phyloP scores from a whole-genome alignment of 2,797 vertebrate species.

The Eupleurogrammus muticus region DNA sequence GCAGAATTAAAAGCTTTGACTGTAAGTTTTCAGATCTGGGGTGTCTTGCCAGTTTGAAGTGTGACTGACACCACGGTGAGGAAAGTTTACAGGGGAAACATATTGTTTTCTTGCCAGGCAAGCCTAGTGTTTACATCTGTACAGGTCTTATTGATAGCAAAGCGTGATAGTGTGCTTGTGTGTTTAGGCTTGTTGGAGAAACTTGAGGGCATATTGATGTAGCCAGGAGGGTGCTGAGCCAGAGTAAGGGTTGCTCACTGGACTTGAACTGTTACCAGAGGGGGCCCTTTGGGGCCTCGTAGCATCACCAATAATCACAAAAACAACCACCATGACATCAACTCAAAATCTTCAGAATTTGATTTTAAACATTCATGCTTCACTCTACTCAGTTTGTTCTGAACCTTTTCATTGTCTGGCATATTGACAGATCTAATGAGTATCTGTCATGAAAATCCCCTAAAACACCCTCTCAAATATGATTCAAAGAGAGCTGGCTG shows the following conservation, averaged over 20 bases:
- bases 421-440: slow-evolving; percentile 22
- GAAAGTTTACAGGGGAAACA: slow-evolving; percentile 74
- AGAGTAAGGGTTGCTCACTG: slow-evolving; percentile 72
- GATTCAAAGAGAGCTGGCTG: not conserved
- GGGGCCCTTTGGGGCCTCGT: slow-evolving; percentile 53
- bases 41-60: slow-evolving; percentile 79
- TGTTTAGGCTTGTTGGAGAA: slow-evolving; percentile 62
- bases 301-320: slow-evolving; percentile 66
- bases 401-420: slow-evolving; percentile 22
- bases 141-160: slow-evolving; percentile 61
- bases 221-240: slow-evolving; percentile 70
- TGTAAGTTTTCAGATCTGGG: slow-evolving; percentile 79
- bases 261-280: slow-evolving; percentile 71
- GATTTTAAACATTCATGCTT: slow-evolving; percentile 7
- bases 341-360: slow-evolving; percentile 36
- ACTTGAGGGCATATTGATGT: slow-evolving; percentile 79
- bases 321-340: slow-evolving; percentile 64
- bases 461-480: slow-evolving; percentile 5
- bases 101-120: slow-evolving; percentile 61
- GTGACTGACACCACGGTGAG: slow-evolving; percentile 76
- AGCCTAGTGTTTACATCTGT: slow-evolving; percentile 64
- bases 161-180: slow-evolving; percentile 47
- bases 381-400: slow-evolving; percentile 1
- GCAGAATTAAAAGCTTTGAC: slow-evolving; percentile 78
- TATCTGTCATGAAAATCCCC: slow-evolving; percentile 17